Evolutionary conservation across 2,797 vertebrate species (phyloP).

Genomic region (Glossophaga mutica): DNA sequence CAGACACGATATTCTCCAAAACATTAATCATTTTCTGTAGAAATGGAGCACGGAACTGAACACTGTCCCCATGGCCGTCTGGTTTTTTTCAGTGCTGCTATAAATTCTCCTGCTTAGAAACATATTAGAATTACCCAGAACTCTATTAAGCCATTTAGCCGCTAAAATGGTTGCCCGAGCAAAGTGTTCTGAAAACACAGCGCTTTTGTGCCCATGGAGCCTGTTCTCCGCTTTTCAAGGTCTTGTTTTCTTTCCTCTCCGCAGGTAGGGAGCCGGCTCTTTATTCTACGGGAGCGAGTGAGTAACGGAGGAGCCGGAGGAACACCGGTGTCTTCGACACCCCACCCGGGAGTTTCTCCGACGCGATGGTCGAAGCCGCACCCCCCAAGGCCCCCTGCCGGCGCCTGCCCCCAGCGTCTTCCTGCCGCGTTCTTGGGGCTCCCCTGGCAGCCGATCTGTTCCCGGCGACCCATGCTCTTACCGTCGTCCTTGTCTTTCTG

Average conservation of each 20-base stretch:
- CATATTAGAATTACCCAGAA: background rate
- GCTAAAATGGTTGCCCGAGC: background rate
- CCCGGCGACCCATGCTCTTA: accelerated
- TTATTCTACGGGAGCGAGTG: accelerated
- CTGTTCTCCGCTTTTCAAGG: background rate
- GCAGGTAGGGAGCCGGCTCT: accelerated
- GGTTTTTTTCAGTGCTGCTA: background rate
- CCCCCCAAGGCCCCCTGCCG: background rate
- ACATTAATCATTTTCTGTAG: accelerated
- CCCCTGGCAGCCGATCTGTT: accelerated
- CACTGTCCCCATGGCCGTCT: accelerated
- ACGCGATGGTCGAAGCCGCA: accelerated
- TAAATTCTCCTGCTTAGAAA: background rate
- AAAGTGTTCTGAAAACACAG: background rate
- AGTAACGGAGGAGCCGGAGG: too few species aligned
- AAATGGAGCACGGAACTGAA: background rate
- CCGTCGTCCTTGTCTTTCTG: background rate
- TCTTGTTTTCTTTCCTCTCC: background rate
- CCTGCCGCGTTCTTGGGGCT: background rate
- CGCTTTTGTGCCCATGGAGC: background rate
- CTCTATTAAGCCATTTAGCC: background rate
- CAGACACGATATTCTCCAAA: too few species aligned
- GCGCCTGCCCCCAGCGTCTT: accelerated
- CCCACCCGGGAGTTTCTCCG: background rate
- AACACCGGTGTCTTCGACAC: accelerated